Conservation (phyloP, 2,113 vertebrate species). For the Cnemophilus loriae region DNA sequence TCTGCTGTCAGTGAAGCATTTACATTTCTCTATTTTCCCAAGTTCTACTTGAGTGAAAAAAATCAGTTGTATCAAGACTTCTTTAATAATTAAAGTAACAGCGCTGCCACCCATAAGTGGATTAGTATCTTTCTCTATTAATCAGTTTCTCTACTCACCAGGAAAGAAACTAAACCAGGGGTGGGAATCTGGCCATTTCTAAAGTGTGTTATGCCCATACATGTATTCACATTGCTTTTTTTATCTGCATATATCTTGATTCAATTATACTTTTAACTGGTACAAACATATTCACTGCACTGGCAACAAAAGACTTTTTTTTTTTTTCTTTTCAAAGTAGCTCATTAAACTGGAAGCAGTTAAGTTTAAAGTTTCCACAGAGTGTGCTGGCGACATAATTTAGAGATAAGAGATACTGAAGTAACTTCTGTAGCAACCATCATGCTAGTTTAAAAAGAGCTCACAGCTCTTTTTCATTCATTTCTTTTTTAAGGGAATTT, state of each 20-base stretch:
- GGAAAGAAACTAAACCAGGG: neutral
- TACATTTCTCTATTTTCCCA: slow-evolving; percentile 24
- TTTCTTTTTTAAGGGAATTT: neutral
- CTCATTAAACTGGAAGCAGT: slow-evolving; percentile 51
- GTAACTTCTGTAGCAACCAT: neutral
- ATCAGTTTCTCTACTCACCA: neutral
- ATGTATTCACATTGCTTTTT: slow-evolving; percentile 12
- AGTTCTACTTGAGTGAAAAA: slow-evolving; percentile 34
- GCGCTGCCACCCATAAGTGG: neutral
- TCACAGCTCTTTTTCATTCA: neutral
- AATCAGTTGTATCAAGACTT: neutral
- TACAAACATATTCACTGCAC: slow-evolving; percentile 43
- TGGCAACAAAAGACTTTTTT: slow-evolving; percentile 34
- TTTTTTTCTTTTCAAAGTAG: neutral
- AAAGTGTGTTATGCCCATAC: slow-evolving; percentile 28
- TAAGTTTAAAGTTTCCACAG: neutral
- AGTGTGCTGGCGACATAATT: neutral
- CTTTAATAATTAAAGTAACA: slow-evolving; percentile 21
- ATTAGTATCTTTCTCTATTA: slow-evolving; percentile 19
- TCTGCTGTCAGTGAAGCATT: slow-evolving; percentile 31
- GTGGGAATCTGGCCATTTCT: slow-evolving; percentile 7
- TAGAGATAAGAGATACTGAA: slow-evolving; percentile 10
- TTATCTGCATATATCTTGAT: slow-evolving; percentile 49
- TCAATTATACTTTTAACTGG: slow-evolving; percentile 55
- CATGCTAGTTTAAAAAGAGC: neutral